Evolutionary conservation across 1,140 invertebrate genomes (phyloP), one percentile per base, ranked within the genome.

Genomic region (Philaenus spumarius): DNA sequence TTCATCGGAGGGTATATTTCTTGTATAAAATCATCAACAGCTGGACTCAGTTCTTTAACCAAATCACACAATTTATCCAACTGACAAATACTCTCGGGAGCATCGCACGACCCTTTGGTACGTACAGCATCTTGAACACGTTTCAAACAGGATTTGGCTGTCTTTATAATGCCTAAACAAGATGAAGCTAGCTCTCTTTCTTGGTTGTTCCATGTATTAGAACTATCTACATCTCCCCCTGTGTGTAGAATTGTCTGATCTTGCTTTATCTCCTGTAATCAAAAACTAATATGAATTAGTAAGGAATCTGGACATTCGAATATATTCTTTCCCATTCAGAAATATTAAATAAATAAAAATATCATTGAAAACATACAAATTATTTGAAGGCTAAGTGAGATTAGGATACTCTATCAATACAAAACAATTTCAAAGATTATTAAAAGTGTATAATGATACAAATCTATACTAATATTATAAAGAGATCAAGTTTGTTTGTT

Each of bases 21-120:
- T 26, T 22, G 30, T n/a, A 51, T 34, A 23, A 51, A 51, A 51
- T 51, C 48, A 34, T 51, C 48, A n/a, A 51, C 48, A 30, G 48
- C 48, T 17, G 48, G 48, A 34, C 48, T 51, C 9, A 51, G 15
- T 26, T 26, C 15, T 51, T 19, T 51, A 51, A 51, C 19, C 15
- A 26, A 15, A 9, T 51, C 48, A 15, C 17, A 26, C 2, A 51
- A 17, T 14, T 51, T 24, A 51, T 51, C 48, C 9, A 51, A 26
- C n/a, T 51, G 22, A 9, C 15, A 26, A 15, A 30, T 15, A 19
- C 15, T n/a, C 15, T 19, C 14, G 5, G 12, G 14, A 15, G 22
- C 30, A 11, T 34, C 3, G 24, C 48, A 51, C 15, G 23, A 26
- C n/a, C 48, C 48, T 30, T 51, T 24, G n/a, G 9, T 4, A n/a